These are phyloP conservation scores for Takifugu ocellatus DNA, from an alignment of 2,797 vertebrate species.

Conservation along the genomic window DNA sequence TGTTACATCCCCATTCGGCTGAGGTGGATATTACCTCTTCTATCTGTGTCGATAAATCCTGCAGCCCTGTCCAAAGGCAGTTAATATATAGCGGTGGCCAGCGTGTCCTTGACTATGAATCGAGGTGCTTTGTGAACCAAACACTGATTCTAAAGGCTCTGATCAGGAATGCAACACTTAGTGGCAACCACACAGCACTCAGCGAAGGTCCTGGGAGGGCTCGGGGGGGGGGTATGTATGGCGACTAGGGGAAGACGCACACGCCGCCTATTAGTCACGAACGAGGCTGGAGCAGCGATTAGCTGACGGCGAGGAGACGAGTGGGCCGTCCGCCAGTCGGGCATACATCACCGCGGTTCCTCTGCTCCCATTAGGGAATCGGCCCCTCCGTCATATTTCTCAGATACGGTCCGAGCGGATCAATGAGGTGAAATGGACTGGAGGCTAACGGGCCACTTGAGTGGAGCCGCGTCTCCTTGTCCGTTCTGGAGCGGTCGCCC, in stretches of 20 bases:
- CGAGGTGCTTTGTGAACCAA: not conserved
- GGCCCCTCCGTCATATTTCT: conserved; percentile 63
- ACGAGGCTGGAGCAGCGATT: conserved; percentile 39
- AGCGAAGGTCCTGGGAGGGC: conserved; percentile 22
- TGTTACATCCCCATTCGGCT: conserved; percentile 17
- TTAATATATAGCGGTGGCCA: conserved; percentile 6
- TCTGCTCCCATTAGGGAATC: conserved; percentile 61
- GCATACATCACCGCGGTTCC: conserved; percentile 49
- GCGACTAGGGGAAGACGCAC: not conserved
- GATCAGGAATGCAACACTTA: conserved; percentile 23
- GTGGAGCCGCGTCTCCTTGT: conserved; percentile 28
- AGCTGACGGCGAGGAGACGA: conserved; percentile 53
- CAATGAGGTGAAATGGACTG: conserved; percentile 56
- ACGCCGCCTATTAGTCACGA: conserved; percentile 41
- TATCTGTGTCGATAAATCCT: conserved; percentile 33
- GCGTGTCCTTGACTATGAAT: conserved; percentile 1
- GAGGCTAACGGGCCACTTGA: conserved; percentile 46
- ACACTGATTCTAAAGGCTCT: not conserved
- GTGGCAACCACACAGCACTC: conserved; percentile 33
- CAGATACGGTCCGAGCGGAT: conserved; percentile 42
- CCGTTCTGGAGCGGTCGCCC: not conserved
- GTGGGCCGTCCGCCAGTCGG: conserved; percentile 42
- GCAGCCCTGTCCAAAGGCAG: conserved; percentile 14
- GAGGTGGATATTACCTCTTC: conserved; percentile 28
- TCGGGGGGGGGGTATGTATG: conserved; percentile 17